Conservation (phyloP, 2,888 invertebrate genomes). For the Cheilosia scutellata region DNA sequence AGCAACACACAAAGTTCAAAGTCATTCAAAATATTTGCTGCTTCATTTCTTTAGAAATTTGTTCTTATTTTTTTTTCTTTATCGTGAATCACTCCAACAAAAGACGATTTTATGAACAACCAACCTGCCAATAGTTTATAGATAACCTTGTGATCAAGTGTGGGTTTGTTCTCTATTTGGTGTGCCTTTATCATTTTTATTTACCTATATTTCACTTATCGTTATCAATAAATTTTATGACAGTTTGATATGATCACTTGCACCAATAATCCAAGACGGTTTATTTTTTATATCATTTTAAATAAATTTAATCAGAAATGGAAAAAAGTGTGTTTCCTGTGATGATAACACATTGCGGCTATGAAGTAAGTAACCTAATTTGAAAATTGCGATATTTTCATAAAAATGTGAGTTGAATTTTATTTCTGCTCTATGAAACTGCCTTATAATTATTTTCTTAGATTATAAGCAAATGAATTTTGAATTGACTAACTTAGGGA, state of each 20-base stretch:
- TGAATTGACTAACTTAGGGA: too few species aligned
- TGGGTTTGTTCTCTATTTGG: not conserved
- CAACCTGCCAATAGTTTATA: not conserved
- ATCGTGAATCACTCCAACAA: not conserved
- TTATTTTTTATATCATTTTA: constrained; percentile 7
- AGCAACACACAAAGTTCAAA: too few species aligned
- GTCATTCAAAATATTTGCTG: too few species aligned
- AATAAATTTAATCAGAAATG: constrained; percentile 32
- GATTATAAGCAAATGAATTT: too few species aligned
- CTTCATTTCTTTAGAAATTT: too few species aligned
- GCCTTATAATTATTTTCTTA: too few species aligned
- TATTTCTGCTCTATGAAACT: too few species aligned
- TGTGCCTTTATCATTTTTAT: constrained; percentile 1
- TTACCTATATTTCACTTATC: constrained; percentile 15
- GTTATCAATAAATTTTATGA: constrained; percentile 41
- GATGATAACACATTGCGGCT: constrained; percentile 14
- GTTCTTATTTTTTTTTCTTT: too few species aligned
- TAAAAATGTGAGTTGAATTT: too few species aligned
- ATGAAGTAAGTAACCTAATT: too few species aligned
- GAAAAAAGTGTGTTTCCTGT: constrained; percentile 24
- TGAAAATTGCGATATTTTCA: too few species aligned
- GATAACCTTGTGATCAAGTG: not conserved
- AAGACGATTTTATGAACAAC: not conserved
- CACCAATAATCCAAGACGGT: constrained; percentile 27
- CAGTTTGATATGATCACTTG: constrained; percentile 50